These are phyloP conservation scores for Morinoia aosen DNA, from an alignment of 2,888 invertebrate species.

Conservation along the genomic window DNA sequence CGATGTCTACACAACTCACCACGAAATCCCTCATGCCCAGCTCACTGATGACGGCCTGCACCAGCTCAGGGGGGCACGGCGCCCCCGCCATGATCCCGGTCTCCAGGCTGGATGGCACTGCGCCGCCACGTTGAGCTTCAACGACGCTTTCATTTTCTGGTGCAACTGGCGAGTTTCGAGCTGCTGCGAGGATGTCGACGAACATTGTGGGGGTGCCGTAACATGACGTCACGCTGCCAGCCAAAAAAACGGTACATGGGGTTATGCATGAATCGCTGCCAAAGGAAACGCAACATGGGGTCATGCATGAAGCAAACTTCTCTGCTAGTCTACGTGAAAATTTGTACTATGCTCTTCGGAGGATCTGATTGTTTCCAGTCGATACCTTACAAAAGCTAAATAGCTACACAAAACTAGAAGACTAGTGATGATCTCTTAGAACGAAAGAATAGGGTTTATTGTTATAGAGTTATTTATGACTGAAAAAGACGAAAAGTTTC, in stretches of 20 bases:
- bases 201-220: conserved; percentile 91
- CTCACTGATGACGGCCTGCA: conserved; percentile 72
- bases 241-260: not conserved
- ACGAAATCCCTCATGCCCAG: conserved; percentile 73
- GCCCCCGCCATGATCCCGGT: conserved; percentile 75
- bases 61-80: conserved; percentile 74
- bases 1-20: conserved; percentile 66
- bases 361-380: too few species aligned
- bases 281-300: conserved; percentile 37
- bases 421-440: too few species aligned
- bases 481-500: too few species aligned
- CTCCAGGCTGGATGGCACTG: not conserved
- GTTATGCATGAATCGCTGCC: not conserved
- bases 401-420: too few species aligned
- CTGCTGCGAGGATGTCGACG: conserved; percentile 78
- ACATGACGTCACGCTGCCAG: conserved; percentile 78
- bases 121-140: not conserved
- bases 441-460: too few species aligned
- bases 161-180: not conserved
- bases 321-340: too few species aligned
- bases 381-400: too few species aligned
- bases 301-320: too few species aligned
- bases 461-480: too few species aligned
- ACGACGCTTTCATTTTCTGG: not conserved
- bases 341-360: too few species aligned